phyloP scores from a whole-genome alignment of 2,888 invertebrate genomes.

The Ethmia dodecea region DNA sequence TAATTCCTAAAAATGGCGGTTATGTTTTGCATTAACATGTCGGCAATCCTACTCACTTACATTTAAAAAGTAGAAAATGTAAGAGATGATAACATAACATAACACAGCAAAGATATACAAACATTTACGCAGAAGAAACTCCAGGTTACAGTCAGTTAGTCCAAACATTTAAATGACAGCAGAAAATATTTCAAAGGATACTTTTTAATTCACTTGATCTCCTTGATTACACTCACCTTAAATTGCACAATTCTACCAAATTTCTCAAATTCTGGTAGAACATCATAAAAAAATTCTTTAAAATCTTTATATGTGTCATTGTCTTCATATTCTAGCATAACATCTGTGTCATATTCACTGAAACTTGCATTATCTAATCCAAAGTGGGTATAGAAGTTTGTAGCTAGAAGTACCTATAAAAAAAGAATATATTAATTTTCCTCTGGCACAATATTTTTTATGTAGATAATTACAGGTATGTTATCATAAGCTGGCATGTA shows the following conservation, averaged over 20 bases:
- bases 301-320: conserved; percentile 88
- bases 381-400: conserved; percentile 91
- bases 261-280: conserved; percentile 88
- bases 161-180: too few species aligned
- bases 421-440: background rate
- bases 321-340: conserved; percentile 89
- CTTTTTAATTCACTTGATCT: conserved; percentile 11
- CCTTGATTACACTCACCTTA: conserved; percentile 70
- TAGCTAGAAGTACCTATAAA: conserved; percentile 78
- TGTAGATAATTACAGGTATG: too few species aligned
- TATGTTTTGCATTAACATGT: too few species aligned
- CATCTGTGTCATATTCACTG: conserved; percentile 90
- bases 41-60: too few species aligned
- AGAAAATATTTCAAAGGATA: conserved; percentile 40
- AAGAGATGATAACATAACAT: too few species aligned
- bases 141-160: too few species aligned
- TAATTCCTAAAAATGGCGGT: too few species aligned
- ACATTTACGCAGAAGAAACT: too few species aligned
- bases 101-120: too few species aligned
- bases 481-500: too few species aligned
- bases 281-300: conserved; percentile 90
- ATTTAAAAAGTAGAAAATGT: too few species aligned
- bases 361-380: conserved; percentile 83
- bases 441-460: background rate
- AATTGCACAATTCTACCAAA: conserved; percentile 82